phyloP scores from a whole-genome alignment of 2,888 invertebrate genomes.

The Chymomyza procnemis region DNA sequence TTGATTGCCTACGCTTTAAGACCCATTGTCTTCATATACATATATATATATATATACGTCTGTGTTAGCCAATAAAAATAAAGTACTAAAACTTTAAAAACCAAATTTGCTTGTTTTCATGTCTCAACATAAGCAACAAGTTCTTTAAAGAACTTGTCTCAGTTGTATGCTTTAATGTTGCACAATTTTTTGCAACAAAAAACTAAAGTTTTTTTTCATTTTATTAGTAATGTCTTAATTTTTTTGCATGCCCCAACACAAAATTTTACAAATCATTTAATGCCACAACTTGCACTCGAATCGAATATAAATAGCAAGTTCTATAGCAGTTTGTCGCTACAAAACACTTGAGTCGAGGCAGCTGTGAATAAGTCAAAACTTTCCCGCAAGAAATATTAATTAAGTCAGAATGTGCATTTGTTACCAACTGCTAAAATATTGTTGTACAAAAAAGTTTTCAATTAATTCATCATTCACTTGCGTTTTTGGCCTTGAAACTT shows the following conservation, averaged over 20 bases:
- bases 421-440: background rate
- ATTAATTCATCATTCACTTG: background rate
- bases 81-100: background rate
- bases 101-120: background rate
- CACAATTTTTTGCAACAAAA: background rate
- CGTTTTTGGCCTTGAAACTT: background rate
- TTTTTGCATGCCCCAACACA: background rate
- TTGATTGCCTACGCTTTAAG: no score
- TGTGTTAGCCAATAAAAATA: background rate
- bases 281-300: background rate
- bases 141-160: background rate
- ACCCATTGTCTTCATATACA: no score
- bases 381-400: background rate
- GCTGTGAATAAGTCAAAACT: background rate
- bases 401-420: no score
- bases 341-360: slow-evolving; percentile 24
- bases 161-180: background rate
- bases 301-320: slow-evolving; percentile 18
- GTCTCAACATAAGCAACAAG: background rate
- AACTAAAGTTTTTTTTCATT: background rate
- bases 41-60: no score
- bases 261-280: background rate
- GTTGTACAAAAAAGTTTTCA: background rate
- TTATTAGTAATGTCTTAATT: background rate
- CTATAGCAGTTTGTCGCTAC: background rate